Evolutionary conservation across 2,888 invertebrate genomes (phyloP).

Genomic region (Lasioglossum oenotherae): DNA sequence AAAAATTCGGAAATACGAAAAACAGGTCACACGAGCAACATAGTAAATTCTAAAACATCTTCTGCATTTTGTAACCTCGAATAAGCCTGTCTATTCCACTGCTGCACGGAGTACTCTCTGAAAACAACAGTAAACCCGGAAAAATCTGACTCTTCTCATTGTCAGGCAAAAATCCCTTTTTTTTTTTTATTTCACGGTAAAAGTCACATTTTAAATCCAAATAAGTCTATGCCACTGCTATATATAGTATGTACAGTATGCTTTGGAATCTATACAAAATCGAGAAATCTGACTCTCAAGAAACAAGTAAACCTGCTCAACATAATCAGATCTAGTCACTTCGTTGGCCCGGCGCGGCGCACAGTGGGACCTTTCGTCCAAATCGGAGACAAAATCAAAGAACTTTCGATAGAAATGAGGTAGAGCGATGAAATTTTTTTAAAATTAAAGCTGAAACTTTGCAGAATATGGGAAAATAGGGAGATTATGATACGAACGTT

Average conservation of each 20-base stretch:
- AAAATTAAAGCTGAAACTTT: no score
- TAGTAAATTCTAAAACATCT: background rate
- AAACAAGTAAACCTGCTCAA: background rate
- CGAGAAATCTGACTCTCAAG: background rate
- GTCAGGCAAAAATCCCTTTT: background rate
- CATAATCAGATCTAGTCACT: background rate
- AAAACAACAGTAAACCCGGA: background rate
- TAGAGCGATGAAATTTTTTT: no score
- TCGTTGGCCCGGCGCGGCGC: background rate
- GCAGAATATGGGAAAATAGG: no score
- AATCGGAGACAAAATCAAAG: no score
- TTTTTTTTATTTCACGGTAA: background rate
- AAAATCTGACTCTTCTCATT: background rate
- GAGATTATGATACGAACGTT: no score
- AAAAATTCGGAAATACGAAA: background rate
- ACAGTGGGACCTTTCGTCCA: no score
- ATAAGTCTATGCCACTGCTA: background rate
- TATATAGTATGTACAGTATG: background rate
- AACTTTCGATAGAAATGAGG: no score
- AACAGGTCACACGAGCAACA: background rate
- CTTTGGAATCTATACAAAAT: no score
- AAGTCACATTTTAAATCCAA: background rate
- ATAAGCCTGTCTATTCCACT: background rate
- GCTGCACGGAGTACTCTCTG: background rate
- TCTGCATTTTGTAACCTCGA: background rate